These are phyloP conservation scores for Sarcophaga subvicina DNA, from an alignment of 2,888 invertebrate genomes.

Conservation along the genomic window DNA sequence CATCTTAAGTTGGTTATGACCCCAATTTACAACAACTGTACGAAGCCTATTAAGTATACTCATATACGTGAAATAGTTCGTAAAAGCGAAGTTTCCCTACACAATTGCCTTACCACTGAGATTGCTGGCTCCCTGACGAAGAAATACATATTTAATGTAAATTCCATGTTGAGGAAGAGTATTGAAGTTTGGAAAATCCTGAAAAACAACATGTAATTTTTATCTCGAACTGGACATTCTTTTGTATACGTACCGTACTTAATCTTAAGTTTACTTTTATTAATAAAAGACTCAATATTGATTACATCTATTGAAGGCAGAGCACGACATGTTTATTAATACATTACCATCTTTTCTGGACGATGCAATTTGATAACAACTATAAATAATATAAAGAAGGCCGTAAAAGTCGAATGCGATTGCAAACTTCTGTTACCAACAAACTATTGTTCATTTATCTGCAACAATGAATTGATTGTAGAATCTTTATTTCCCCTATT, in stretches of 20 bases:
- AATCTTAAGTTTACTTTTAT: too few relatives aligned
- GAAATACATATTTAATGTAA: neutral
- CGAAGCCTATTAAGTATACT: conserved; percentile 8
- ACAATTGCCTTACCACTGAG: neutral
- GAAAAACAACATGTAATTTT: too few relatives aligned
- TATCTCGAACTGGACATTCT: too few relatives aligned
- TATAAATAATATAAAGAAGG: too few relatives aligned
- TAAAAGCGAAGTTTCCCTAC: neutral
- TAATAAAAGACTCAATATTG: neutral
- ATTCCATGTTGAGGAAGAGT: too few relatives aligned
- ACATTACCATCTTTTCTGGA: neutral
- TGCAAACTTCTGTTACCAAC: neutral
- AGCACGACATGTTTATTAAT: neutral
- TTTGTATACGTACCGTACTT: too few relatives aligned
- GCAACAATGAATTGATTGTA: conserved; percentile 94
- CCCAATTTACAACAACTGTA: conserved; percentile 31
- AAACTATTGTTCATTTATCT: conserved; percentile 87
- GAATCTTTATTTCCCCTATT: conserved; percentile 95
- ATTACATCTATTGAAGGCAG: neutral
- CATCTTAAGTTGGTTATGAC: conserved; percentile 58
- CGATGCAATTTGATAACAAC: too few relatives aligned
- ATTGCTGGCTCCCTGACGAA: neutral
- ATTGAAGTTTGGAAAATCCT: neutral
- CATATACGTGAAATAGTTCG: neutral
- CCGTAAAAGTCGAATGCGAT: neutral